Evolutionary conservation across 2,113 vertebrate genomes (phyloP).

Genomic region (Mustelus asterias): DNA sequence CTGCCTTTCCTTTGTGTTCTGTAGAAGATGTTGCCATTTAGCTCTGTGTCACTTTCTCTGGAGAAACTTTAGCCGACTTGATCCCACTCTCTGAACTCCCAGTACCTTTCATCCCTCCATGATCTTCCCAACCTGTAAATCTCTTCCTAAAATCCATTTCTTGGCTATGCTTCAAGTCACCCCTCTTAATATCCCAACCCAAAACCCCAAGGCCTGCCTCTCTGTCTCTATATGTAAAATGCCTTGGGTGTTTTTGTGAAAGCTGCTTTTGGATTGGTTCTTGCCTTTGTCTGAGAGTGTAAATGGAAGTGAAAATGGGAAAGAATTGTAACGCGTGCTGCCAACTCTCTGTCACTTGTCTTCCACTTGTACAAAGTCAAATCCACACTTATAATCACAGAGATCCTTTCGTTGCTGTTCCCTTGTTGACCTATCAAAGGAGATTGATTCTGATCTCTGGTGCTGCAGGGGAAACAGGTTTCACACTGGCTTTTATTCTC

Average conservation of each 20-base stretch:
- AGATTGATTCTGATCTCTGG: neutral
- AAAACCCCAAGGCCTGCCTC: neutral
- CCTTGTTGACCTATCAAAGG: neutral
- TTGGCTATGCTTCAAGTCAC: neutral
- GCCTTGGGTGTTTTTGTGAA: neutral
- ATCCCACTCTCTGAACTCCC: neutral
- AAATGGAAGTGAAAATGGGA: neutral
- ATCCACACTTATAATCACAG: neutral
- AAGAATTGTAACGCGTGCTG: neutral
- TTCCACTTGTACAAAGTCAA: neutral
- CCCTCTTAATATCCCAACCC: neutral
- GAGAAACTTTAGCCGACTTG: neutral
- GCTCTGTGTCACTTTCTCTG: neutral
- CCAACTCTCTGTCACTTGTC: neutral
- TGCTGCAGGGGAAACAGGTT: neutral
- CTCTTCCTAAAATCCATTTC: neutral
- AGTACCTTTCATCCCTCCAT: neutral
- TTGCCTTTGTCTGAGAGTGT: too few species aligned
- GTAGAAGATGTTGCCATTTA: neutral
- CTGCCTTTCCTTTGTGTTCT: neutral
- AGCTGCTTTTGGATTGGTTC: neutral
- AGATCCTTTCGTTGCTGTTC: neutral
- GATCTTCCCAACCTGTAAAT: neutral
- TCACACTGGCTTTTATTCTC: neutral
- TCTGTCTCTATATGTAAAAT: neutral